Base-by-base conservation (phyloP, 2,888 invertebrate species). In the Ectemnius cavifrons region DNA sequence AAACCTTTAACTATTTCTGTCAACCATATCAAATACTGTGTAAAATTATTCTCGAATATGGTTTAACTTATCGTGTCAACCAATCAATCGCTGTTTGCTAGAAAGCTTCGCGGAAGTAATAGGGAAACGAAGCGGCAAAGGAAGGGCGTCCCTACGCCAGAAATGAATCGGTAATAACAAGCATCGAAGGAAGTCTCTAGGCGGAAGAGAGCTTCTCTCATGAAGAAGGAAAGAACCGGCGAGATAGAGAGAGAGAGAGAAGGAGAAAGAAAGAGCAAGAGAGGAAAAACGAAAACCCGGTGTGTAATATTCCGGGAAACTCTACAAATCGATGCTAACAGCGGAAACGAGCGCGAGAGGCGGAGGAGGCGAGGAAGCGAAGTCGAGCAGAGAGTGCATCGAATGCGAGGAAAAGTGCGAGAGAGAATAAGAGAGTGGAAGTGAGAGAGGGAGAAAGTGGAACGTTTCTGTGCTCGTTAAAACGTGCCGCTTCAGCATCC, bases 391-490 rank as follows among this genome's bases (percentile, higher is more conserved):
- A 11, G 8, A 37, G 37, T 37, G 37, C 37, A 37, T 11, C 37
- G 37, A 37, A 37, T 37, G 11, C 8, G 37, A 37, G 37, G 37
- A 37, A 37, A 37, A 67, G 52, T 47, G 67, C 59, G 58, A 49
- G 68, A 60, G 59, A 37, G 37, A 37, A 63, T 63, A 67, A 68
- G 47, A 60, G 57, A 66, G 57, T 45, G 57, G 20, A 52, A 18
- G 59, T n/a, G 60, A 20, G 59, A 63, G 56, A 64, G 60, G 45
- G 67, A 71, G 61, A 74, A 80, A 79, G 73, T 77, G 79, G 80
- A 79, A 73, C 77, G 74, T 74, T 79, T 77, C 73, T 73, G 72
- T 71, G 77, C 80, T 80, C 80, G 79, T 80, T 80, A 79, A 79
- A 79, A 79, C 80, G 73, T 71, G 72, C 77, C 71, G 72, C 66